Base-by-base conservation (phyloP, 2,888 invertebrate genomes). In the Pheosia tremula region DNA sequence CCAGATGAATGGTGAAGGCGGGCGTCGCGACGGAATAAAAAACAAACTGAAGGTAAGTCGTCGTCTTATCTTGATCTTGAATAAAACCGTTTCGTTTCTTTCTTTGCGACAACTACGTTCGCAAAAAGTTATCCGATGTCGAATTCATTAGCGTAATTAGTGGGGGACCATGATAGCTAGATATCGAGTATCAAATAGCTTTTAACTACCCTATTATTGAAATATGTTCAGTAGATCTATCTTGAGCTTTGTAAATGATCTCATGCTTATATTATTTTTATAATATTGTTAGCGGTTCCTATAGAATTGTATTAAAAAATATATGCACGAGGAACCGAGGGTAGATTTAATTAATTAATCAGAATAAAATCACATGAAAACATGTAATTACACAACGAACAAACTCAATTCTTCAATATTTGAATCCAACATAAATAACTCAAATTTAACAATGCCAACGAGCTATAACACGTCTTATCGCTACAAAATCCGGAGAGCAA, bases 1-100 rank as follows among this genome's bases (percentile, higher is more conserved):
- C 85, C 83, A 80, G 82, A 88, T 84, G 78, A 86, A 87, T 86
- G 74, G 83, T 78, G 74, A 75, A 59, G 68, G 71, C 77, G 72
- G 67, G 71, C 69, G 71, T 68, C 74, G 75, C 72, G 64, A 69
- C 70, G 75, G 71, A 77, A 81, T 79, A 80, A 80, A 24, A 81
- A 80, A 77, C 77, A 80, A 83, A 82, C 74, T 68, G 70, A 71
- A 75, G 79, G 78, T 79, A 80, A 80, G 76, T 68, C 77, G 71
- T 60, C 63, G 71, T 58, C 63, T 81, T 80, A 79, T 79, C 74
- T 73, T 69, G 75, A 80, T 79, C 76, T 77, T 75, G 74, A 81
- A 80, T 77, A 78, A 79, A 82, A 78, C 71, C 70, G 73, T 77
- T 77, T 77, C 64, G 67, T 75, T 79, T 77, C 66, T 73, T 72